Evolutionary conservation across 2,888 invertebrate genomes (phyloP), one percentile per base, ranked within the genome.

Genomic region (Cerceris ruficornis): DNA sequence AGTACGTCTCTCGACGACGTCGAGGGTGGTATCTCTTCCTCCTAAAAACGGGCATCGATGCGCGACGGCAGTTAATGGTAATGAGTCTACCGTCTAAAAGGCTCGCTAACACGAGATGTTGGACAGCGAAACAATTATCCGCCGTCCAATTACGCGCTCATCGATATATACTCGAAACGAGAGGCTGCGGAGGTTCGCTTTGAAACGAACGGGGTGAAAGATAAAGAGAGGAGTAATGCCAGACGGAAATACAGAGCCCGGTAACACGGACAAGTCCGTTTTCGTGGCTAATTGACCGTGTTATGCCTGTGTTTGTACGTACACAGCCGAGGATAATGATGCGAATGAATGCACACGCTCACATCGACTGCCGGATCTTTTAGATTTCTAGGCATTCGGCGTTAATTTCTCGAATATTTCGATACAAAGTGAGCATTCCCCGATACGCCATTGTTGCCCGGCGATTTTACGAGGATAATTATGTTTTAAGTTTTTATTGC

Each of bases 231-330:
- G 70, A 75, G 55, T 72, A 66, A 73, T 55, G 60, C 67, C 65
- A 49, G 72, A 60, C 62, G 73, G 75, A 79, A 58, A 78, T 71
- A 65, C 58, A 28, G 57, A 39, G 15, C 46, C 49, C 64, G 43
- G 60, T 52, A 68, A 9, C 41, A 42, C 68, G 28, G 58, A 43
- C 64, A 54, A 41, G 68, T 77, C 71, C 84, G 80, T 75, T 82
- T 78, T 78, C 78, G 76, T 81, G 77, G 80, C 79, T 79, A 84
- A 84, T 84, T 78, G 84, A 78, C 80, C 82, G 67, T 74, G 69
- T n/a, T 57, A 66, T 9, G 17, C 9, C 46, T 67, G 65, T 73
- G 55, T 69, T 72, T 70, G 71, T 79, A 74, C 60, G 68, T 64
- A 60, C 69, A 58, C 64, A 28, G 28, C 28, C 28, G 49, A 54